These are phyloP conservation scores for Trachemys scripta DNA, from an alignment of 2,113 vertebrate genomes.

Conservation along the genomic window DNA sequence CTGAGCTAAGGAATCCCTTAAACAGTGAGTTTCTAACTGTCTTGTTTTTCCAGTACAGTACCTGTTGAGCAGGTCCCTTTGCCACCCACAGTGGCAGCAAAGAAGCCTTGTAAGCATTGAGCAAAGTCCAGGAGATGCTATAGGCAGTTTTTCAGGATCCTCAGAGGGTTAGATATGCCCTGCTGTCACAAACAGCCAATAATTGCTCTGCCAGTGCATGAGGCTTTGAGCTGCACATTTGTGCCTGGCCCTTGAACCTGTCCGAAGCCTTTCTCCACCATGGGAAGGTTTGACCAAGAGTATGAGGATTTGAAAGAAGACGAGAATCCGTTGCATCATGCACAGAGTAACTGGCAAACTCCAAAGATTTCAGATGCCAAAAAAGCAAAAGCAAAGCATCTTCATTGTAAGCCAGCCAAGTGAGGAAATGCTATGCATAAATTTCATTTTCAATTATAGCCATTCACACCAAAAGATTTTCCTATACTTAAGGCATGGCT, in stretches of 20 bases:
- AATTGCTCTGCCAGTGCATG: not conserved
- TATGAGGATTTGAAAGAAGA: not conserved
- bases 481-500: too few species aligned
- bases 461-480: too few species aligned
- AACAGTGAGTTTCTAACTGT: too few species aligned
- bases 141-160: not conserved
- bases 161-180: not conserved
- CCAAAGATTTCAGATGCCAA: not conserved
- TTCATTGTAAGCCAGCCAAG: not conserved
- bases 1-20: not conserved
- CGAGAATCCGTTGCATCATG: not conserved
- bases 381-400: not conserved
- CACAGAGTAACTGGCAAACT: not conserved
- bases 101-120: not conserved
- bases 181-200: not conserved
- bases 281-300: not conserved
- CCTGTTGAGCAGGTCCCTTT: too few species aligned
- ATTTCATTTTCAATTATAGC: too few species aligned
- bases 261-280: not conserved
- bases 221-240: not conserved
- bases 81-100: not conserved
- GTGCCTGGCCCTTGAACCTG: not conserved
- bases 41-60: too few species aligned
- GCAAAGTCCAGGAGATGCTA: rapidly evolving
- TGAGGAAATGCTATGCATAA: too few species aligned